A percentile compares a stretch with the other conserved stretches of the same genome.
phyloP scores from a whole-genome alignment of 2,888 invertebrate genomes.

The Agriopis marginaria region DNA sequence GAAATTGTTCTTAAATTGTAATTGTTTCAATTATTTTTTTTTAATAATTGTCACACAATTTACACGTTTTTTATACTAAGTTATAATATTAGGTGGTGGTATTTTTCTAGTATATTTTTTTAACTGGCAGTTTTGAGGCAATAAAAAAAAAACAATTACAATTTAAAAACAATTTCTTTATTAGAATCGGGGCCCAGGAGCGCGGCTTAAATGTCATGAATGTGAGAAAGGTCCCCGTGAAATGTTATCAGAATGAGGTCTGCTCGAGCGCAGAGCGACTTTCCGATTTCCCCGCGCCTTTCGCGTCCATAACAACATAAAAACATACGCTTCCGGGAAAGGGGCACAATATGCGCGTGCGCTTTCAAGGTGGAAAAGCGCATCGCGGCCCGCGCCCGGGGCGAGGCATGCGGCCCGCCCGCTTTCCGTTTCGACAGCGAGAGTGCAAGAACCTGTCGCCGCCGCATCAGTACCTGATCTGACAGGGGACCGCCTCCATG shows the following conservation, averaged over 20 bases:
- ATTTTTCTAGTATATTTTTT: no score
- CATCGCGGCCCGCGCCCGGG: conserved; percentile 15
- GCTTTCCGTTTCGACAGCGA: conserved; percentile 65
- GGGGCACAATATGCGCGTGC: conserved; percentile 18
- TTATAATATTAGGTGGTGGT: no score
- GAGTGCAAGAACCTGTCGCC: conserved; percentile 53
- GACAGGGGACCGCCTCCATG: conserved; percentile 2
- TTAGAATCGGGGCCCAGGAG: no score
- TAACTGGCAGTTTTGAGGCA: no score
- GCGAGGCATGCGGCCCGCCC: conserved; percentile 44
- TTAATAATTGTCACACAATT: no score
- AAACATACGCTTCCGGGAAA: conserved; percentile 30
- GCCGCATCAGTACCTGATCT: conserved; percentile 35
- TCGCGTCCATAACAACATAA: conserved; percentile 18
- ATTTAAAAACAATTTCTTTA: no score
- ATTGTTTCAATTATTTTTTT: no score
- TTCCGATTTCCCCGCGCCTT: conserved; percentile 21
- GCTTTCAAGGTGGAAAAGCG: conserved; percentile 30
- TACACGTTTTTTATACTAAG: no score
- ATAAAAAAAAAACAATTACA: no score
- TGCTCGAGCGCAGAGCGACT: not conserved
- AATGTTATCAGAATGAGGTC: not conserved
- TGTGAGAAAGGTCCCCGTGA: no score
- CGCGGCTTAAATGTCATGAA: no score
- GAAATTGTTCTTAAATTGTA: no score